Evolutionary conservation across 2,113 vertebrate species (phyloP), one percentile per base, ranked within the genome.

Genomic region (Burhinus bistriatus): DNA sequence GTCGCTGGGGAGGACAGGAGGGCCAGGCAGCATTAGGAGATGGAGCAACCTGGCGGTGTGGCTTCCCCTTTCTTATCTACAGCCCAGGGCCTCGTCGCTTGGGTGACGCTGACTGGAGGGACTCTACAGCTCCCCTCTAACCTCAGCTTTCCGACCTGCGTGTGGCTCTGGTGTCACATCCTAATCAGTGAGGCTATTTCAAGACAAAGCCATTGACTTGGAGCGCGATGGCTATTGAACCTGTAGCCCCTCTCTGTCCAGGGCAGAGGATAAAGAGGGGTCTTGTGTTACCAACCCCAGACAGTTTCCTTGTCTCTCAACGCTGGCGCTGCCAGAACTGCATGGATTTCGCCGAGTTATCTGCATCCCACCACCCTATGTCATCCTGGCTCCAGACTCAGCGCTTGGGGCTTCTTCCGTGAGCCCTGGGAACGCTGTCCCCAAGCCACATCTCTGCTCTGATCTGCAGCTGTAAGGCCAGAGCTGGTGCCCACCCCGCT

Each of bases 1-100:
- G 96, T 99, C 99, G 3, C 99, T 99, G 94, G 1, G 13, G 44
- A 45, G 82, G 47, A 51, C 52, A 70, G 3, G 0, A 55, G 42
- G 59, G 3, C 2, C 5, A 2, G 6, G 6, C 20, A 4, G 49
- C 0, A 0, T 95, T 15, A 97, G 90, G 57, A 57, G 58, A 16
- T 2, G 72, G 58, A 29, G 27, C 10, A 5, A 15, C 6, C 1
- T 2, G 29, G 4, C 3, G 0, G 2, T 0, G 47, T 1, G 38
- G n/a, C 42, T 47, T 23, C 47, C n/a, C 42, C 25, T 25, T 14
- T 15, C 71, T 18, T 8, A 32, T 0, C 90, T 4, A 1, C 8
- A 2, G 2, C 68, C 26, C 77, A 1, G 44, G 27, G 21, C 8
- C 62, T 5, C 2, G 0, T 44, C 13, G 44, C 14, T 44, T 14